Evolutionary conservation across 2,797 vertebrate genomes (phyloP), one percentile per base, ranked within the genome.

Genomic region (Mormyrops boulengeri): DNA sequence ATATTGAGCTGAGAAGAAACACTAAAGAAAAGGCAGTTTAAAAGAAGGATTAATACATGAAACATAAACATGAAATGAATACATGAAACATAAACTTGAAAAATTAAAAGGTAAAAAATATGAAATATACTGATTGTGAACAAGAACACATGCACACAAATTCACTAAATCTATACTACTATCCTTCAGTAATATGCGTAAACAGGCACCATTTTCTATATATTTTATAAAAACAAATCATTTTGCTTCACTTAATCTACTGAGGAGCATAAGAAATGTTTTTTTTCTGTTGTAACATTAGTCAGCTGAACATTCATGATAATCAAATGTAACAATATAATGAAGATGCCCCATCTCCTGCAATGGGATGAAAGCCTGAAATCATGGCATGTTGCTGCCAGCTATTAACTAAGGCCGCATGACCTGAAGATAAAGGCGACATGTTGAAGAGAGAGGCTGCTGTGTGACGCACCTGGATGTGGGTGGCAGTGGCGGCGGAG

Each of bases 181-280:
- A 89, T 92, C 88, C 89, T 89, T 82, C 86, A 86, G 89, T 91
- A 90, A 93, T 91, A 90, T 91, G 89, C n/a, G 14, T 14, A 77
- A 77, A 77, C 34, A 41, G 26, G 30, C 89, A 77, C 11, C 34
- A 73, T 34, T 34, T 73, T 11, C 69, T 41, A 34, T 77, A 38
- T 77, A 38, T 41, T 77, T 77, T 41, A 41, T 41, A 38, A 77
- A 41, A 41, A 77, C 62, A 6, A 7, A 38, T 77, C 4, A 38
- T 77, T 77, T 77, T 77, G 12, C 34, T 38, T 19, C 69, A 4
- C 14, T 77, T 77, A 77, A 77, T 49, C n/a, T 12, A 22, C 62
- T 49, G 91, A 92, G 90, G 92, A 94, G 94, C 93, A 92, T 91
- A 91, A 93, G 88, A 90, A 85, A 90, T 62, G 88, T 85, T 92